Evolutionary conservation across 2,113 vertebrate species (phyloP).

Genomic region (Ptyas mucosa): DNA sequence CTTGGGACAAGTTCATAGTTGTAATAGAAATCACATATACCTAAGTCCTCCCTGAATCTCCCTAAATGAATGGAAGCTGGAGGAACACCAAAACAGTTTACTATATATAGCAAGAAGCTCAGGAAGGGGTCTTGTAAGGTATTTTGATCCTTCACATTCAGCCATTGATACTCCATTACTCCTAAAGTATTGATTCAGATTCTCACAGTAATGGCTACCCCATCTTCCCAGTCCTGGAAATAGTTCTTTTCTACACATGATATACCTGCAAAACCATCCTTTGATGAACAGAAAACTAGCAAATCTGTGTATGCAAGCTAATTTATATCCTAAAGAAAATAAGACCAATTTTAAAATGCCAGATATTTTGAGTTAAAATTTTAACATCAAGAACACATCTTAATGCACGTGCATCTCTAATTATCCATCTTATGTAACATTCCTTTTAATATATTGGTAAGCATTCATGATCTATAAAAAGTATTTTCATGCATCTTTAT

Average conservation of each 20-base stretch:
- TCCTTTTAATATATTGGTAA: slow-evolving; percentile 6
- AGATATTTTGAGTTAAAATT: neutral
- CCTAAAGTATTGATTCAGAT: neutral
- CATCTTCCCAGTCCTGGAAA: neutral
- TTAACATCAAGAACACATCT: neutral
- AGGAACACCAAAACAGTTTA: neutral
- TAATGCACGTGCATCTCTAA: neutral
- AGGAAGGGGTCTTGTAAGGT: neutral
- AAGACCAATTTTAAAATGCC: neutral
- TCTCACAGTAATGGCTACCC: neutral
- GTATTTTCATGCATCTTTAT: neutral
- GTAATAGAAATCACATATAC: neutral
- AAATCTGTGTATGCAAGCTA: neutral
- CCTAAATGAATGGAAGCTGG: neutral
- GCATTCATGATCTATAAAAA: neutral
- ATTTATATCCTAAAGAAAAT: neutral
- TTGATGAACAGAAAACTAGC: neutral
- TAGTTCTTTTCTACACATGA: neutral
- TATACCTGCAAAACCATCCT: neutral
- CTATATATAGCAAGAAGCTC: neutral
- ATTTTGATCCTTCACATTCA: neutral
- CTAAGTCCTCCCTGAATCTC: neutral
- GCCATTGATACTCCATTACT: neutral
- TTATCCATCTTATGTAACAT: neutral
- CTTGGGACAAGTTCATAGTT: neutral